A percentile compares a stretch with the other conserved stretches of the same genome.
phyloP scores from a whole-genome alignment of 2,888 invertebrate species.

The Drosophila bunnanda region DNA sequence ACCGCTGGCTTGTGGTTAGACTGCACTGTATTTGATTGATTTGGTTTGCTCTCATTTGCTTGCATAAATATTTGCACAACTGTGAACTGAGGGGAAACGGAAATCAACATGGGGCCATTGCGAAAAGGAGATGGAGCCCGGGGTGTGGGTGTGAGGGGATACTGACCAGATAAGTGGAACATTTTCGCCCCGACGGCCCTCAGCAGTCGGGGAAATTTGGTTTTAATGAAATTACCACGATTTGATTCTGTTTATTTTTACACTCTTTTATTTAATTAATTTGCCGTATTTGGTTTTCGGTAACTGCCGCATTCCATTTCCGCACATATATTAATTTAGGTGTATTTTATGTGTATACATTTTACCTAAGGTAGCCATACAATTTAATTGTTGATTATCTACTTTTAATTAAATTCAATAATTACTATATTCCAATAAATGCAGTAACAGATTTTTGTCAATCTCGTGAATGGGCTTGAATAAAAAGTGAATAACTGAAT shows the following conservation, averaged over 20 bases:
- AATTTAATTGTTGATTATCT: slow-evolving; percentile 74
- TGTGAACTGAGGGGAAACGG: slow-evolving; percentile 6
- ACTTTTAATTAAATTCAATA: slow-evolving; percentile 62
- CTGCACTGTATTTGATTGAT: slow-evolving; percentile 67
- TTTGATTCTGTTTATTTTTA: slow-evolving; percentile 61
- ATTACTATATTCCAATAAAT: slow-evolving; percentile 45
- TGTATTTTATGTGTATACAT: slow-evolving; percentile 40
- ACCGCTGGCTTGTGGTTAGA: slow-evolving; percentile 62
- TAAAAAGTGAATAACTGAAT: slow-evolving; percentile 33
- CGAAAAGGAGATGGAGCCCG: background rate
- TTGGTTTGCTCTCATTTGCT: slow-evolving; percentile 70
- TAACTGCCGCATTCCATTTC: slow-evolving; percentile 25
- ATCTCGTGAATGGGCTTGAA: slow-evolving; percentile 14
- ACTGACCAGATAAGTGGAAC: slow-evolving; percentile 35
- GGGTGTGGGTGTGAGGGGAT: background rate
- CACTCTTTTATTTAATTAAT: slow-evolving; percentile 71
- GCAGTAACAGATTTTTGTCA: slow-evolving; percentile 38
- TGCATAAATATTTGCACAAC: slow-evolving; percentile 62
- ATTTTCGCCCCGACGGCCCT: slow-evolving; percentile 3
- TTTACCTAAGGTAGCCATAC: slow-evolving; percentile 73
- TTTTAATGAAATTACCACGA: slow-evolving; percentile 62
- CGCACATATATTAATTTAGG: slow-evolving; percentile 26
- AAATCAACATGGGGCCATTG: slow-evolving; percentile 15
- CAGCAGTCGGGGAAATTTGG: slow-evolving; percentile 22
- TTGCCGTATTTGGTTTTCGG: slow-evolving; percentile 57